Evolutionary conservation across 2,797 vertebrate genomes (phyloP).

Genomic region (Poliocrania exsul): DNA sequence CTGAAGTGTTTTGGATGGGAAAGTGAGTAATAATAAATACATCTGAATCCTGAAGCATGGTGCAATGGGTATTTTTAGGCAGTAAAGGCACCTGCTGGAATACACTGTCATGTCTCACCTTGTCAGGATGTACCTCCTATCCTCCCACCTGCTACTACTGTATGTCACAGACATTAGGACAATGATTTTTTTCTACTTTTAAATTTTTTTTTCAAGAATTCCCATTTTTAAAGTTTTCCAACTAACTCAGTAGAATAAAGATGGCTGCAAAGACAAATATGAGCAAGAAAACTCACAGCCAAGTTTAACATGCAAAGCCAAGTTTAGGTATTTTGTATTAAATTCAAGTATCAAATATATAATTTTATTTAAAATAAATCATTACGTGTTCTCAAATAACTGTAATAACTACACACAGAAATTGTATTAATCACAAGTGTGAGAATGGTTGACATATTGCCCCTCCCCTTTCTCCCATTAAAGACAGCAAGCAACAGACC

Average conservation of each 20-base stretch:
- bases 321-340: background rate
- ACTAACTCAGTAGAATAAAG: background rate
- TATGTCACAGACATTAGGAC: background rate
- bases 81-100: background rate
- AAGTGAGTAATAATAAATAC: background rate
- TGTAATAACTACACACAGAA: background rate
- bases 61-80: background rate
- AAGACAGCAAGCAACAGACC: background rate
- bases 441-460: background rate
- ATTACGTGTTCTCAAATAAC: background rate
- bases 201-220: background rate
- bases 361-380: background rate
- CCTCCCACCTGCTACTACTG: background rate
- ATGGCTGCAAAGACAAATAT: background rate
- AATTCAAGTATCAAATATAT: background rate
- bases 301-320: background rate
- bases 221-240: background rate
- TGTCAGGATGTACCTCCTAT: background rate
- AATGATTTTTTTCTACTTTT: background rate
- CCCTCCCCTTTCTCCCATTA: background rate
- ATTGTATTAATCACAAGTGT: background rate
- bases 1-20: background rate
- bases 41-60: accelerated
- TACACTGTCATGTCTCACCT: background rate
- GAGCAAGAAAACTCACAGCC: background rate